Base-by-base conservation (phyloP, 2,797 vertebrate species). In the Pipistrellus pipistrellus region DNA sequence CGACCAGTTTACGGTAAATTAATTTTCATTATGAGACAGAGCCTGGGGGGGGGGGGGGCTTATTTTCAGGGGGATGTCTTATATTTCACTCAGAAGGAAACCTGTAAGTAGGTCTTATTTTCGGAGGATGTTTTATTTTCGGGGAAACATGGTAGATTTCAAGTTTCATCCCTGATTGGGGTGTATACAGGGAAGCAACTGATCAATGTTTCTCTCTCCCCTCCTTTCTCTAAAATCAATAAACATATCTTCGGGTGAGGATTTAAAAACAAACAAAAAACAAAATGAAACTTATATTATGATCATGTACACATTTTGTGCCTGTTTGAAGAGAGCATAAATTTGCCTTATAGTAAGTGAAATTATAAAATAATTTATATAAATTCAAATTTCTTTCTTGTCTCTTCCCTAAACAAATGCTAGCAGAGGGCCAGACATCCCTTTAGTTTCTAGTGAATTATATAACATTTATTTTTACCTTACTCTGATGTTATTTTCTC, bases 311-410 rank as follows among this genome's bases (percentile, higher is more conserved):
- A 84, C 78, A 91, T 57, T 72, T 13, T n/a, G 48, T 76, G 27
- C n/a, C 18, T 87, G 41, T 55, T 81, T 88, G 55, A 73, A 93
- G 48, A 91, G 4, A 72, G 25, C 17, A 89, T 8, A 81, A 3
- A 73, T 90, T 77, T 92, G 20, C 30, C 73, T 90, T 90, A 57
- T 0, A 82, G 55, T 75, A 90, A 87, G 30, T 62, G 92, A 85
- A 64, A 66, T 35, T 85, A 81, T n/a, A 91, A 78, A 90, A 91
- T 88, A 77, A 81, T 57, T 69, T 69, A 83, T 17, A 78, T 83
- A 68, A 88, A 75, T 73, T 69, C 12, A 71, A 64, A 46, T 86
- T 86, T 95, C 18, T 86, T 96, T 76, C 55, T 88, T 62, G 21
- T 78, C 20, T 32, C 4, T 90, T 91, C 48, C 92, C 32, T 66